Evolutionary conservation across 1,140 invertebrate species (phyloP), one percentile per base, ranked within the genome.

Genomic region (Drosophila albomicans): DNA sequence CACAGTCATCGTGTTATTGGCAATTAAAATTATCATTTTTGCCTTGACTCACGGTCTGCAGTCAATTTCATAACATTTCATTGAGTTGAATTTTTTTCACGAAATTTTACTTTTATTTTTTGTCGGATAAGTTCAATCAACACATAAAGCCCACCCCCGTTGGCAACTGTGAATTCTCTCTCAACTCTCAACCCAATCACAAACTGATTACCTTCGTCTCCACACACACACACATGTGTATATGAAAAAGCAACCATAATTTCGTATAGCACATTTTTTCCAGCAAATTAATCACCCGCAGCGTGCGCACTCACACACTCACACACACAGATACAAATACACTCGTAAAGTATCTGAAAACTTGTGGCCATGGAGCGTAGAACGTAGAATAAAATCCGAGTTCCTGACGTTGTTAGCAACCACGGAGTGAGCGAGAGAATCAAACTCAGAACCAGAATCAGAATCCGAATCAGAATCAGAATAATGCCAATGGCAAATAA

Each of bases 201-300:
- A 68, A 73, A 74, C 51, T 65, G 66, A 86, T 85, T 86, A 72
- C 54, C 70, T 81, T 68, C 74, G 62, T 69, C 65, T 66, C 49
- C 63, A 30, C 71, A 62, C 48, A 62, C 16, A 16, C 16, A 25
- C 20, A 25, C 20, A 25, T 25, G 0, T 25, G 20, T 25, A 4
- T 61, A 75, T 51, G 49, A 41, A 57, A 43, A 64, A 64, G 1
- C 59, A 64, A 59, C 28, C 52, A 71, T 71, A 65, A 58, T 75
- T 75, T 70, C 56, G 32, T 49, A 63, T 70, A 52, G 59, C 52
- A 70, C 58, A 63, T 78, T 64, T 68, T 85, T 75, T 82, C 66
- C 71, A 82, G 66, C 82, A 86, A 79, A 82, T 86, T 81, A 86
- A 86, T 86, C 84, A 79, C 82, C 82, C 82, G 80, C 82, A 81